A percentile compares a stretch with the other conserved stretches of the same genome.
phyloP scores from a whole-genome alignment of 2,888 invertebrate genomes.

The Rutpela maculata region DNA sequence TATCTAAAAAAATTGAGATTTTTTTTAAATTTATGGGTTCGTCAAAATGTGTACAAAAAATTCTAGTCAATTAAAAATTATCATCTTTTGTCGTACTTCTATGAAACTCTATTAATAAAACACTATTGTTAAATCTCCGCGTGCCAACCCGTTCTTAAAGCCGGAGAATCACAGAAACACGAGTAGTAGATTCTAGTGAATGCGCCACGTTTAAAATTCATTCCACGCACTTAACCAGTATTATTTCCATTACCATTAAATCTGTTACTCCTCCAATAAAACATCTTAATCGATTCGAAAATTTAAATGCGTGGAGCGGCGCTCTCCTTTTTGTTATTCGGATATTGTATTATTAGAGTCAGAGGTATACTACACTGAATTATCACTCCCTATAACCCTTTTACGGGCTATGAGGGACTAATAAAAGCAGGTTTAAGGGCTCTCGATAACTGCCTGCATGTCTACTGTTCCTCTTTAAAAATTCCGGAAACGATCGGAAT shows the following conservation, averaged over 20 bases:
- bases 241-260: slow-evolving; percentile 55
- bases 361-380: slow-evolving; percentile 70
- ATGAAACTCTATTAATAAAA: neutral
- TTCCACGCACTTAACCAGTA: slow-evolving; percentile 46
- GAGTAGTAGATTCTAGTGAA: neutral
- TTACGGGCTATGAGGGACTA: slow-evolving; percentile 74
- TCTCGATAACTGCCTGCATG: slow-evolving; percentile 72
- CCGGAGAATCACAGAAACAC: neutral
- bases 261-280: slow-evolving; percentile 56
- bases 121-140: neutral
- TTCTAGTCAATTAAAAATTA: too few relatives aligned
- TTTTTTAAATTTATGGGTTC: too few relatives aligned
- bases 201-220: slow-evolving; percentile 48
- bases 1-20: too few relatives aligned
- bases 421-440: slow-evolving; percentile 74
- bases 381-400: slow-evolving; percentile 74
- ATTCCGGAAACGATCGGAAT: slow-evolving; percentile 69
- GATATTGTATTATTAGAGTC: slow-evolving; percentile 62
- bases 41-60: too few relatives aligned
- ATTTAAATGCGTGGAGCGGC: slow-evolving; percentile 49
- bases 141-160: neutral
- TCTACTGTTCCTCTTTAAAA: slow-evolving; percentile 68
- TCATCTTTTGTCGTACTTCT: too few relatives aligned
- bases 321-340: slow-evolving; percentile 59
- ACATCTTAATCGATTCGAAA: slow-evolving; percentile 58